Base-by-base conservation (phyloP, 2,888 invertebrate genomes). In the Leuctra nigra region DNA sequence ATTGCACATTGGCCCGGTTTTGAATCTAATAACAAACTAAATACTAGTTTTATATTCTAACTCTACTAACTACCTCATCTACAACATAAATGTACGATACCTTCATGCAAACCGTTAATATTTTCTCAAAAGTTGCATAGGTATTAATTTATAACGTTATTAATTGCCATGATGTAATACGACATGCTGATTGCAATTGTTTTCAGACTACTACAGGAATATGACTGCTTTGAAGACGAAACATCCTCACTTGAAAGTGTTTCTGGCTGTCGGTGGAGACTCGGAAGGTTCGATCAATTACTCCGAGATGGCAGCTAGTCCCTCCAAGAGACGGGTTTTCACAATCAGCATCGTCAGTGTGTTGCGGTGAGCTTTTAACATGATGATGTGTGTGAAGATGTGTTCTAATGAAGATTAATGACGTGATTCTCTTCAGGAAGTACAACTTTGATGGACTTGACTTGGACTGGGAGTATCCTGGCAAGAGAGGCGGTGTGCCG, bases 191-290 rank as follows among this genome's bases (percentile, higher is more conserved):
- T n/a, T n/a, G n/a, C n/a, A 23, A 23, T 13, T 46, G 7, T 38
- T 46, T 52, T 7, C 47, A 65, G 66, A 62, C 29, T 64, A 64
- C 59, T 67, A 62, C 61, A 63, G 64, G 18, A 65, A 66, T 36
- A 62, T 66, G 53, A 64, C 63, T 7, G 58, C 61, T 1, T 54
- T 67, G 4, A 65, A 63, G 47, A 48, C 59, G 24, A 59, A 57
- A 1, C 58, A 66, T 56, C 64, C 64, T 1, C 64, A 65, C n/a
- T 56, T 72, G 53, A 70, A 68, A 61, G 69, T 71, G 13, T 60
- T 70, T 9, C 60, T 73, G 4, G 73, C 72, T 14, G 66, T 72
- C 56, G 50, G 50, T 2, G 50, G 50, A n/a, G 33, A 35, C 50
- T 13, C 7, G 9, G 50, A 50, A 20, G 33, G 33, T 4, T 50